phyloP scores from a whole-genome alignment of 2,888 invertebrate genomes.

The Cosmopolites sordidus region DNA sequence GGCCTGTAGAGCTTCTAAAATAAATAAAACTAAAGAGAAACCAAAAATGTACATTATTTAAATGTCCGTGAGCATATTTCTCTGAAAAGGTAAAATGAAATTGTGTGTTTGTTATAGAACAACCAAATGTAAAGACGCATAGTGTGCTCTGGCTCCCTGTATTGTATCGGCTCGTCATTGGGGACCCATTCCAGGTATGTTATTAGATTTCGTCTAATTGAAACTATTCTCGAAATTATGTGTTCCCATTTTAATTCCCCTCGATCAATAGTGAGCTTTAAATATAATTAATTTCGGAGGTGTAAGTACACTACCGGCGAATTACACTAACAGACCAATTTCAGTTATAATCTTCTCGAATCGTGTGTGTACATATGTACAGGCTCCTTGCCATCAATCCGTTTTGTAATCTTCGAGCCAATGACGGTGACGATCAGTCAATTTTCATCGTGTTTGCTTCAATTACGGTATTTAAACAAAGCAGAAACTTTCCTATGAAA shows the following conservation, averaged over 20 bases:
- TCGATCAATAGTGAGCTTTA: slow-evolving; percentile 25
- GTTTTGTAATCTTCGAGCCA: background rate
- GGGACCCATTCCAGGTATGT: slow-evolving; percentile 38
- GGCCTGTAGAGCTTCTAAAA: too few relatives aligned
- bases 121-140: background rate
- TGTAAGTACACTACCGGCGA: slow-evolving; percentile 12
- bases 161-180: slow-evolving; percentile 33
- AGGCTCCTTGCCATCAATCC: slow-evolving; percentile 2
- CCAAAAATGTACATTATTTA: too few relatives aligned
- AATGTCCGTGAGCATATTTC: too few relatives aligned
- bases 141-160: slow-evolving; percentile 25
- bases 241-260: slow-evolving; percentile 27
- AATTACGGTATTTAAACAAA: too few relatives aligned
- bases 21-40: too few relatives aligned
- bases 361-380: slow-evolving; percentile 11
- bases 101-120: too few relatives aligned
- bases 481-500: too few relatives aligned
- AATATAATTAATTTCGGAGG: slow-evolving; percentile 28
- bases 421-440: too few relatives aligned
- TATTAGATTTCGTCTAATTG: slow-evolving; percentile 39
- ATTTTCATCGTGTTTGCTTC: too few relatives aligned
- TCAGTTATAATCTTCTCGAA: slow-evolving; percentile 9
- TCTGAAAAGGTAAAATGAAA: too few relatives aligned
- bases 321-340: slow-evolving; percentile 12
- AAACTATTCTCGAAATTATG: slow-evolving; percentile 35